phyloP scores from a whole-genome alignment of 2,888 invertebrate genomes.

The Drosophila picticornis region DNA sequence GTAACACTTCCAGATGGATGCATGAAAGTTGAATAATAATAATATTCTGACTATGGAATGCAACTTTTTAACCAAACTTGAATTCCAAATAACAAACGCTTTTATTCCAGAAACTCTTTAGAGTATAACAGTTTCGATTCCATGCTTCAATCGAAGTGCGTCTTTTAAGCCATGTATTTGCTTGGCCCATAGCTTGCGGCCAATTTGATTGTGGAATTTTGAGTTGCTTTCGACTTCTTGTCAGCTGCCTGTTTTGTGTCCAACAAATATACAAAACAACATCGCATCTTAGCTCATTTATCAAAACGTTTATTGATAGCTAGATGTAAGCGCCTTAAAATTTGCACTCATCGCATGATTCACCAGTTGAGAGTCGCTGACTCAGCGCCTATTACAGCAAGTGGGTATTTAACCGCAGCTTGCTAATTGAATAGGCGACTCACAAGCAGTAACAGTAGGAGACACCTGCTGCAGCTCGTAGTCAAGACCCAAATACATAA shows the following conservation, averaged over 20 bases:
- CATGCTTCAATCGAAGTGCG: neutral
- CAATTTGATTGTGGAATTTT: slow-evolving; percentile 73
- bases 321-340: slow-evolving; percentile 43
- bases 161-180: slow-evolving; percentile 56
- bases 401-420: slow-evolving; percentile 39
- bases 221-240: slow-evolving; percentile 55
- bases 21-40: neutral
- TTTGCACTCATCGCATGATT: slow-evolving; percentile 65
- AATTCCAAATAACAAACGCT: neutral
- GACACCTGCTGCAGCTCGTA: slow-evolving; percentile 45
- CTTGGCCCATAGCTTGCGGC: slow-evolving; percentile 78
- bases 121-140: slow-evolving; percentile 50
- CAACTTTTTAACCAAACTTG: neutral
- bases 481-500: slow-evolving; percentile 32
- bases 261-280: slow-evolving; percentile 40
- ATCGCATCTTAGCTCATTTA: slow-evolving; percentile 68
- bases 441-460: slow-evolving; percentile 37
- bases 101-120: slow-evolving; percentile 2
- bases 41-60: neutral
- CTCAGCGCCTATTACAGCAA: slow-evolving; percentile 44
- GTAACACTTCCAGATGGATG: neutral
- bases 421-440: slow-evolving; percentile 60
- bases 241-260: slow-evolving; percentile 41
- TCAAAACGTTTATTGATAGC: slow-evolving; percentile 76
- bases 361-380: slow-evolving; percentile 44